Conservation (phyloP, 92 coral and sea anemone species). For the Parazoanthus darwini region DNA sequence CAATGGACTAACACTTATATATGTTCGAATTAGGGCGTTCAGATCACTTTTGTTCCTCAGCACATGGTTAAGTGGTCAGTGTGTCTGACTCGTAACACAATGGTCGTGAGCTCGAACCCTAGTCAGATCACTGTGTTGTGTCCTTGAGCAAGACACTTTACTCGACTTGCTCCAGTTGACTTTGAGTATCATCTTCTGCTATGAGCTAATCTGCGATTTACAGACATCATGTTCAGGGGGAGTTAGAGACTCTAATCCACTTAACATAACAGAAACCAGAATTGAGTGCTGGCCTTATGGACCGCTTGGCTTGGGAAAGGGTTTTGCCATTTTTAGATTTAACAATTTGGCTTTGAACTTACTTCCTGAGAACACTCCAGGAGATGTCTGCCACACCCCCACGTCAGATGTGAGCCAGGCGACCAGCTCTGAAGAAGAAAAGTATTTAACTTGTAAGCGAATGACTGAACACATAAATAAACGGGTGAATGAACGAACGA, state of each 20-base stretch:
- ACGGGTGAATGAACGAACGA: not conserved
- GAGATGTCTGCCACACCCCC: slow-evolving; percentile 96
- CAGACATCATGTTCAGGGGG: too few species aligned
- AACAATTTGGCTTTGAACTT: not conserved
- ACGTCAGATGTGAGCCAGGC: slow-evolving; percentile 80
- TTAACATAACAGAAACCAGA: not conserved
- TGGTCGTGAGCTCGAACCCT: not conserved
- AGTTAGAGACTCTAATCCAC: too few species aligned
- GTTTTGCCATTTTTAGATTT: too few species aligned
- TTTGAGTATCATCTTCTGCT: not conserved
- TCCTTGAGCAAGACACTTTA: not conserved
- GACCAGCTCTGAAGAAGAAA: slow-evolving; percentile 76
- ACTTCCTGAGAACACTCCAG: slow-evolving; percentile 84
- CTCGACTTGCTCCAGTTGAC: not conserved
- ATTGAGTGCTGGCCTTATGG: not conserved
- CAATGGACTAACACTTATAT: too few species aligned
- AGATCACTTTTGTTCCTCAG: too few species aligned
- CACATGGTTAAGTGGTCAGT: too few species aligned
- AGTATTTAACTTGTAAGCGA: not conserved
- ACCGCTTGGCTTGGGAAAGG: not conserved
- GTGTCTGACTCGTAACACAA: too few species aligned
- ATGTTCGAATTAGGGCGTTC: too few species aligned
- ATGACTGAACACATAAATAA: not conserved
- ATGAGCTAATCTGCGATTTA: not conserved
- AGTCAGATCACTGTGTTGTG: not conserved